Conservation (phyloP, 2,113 vertebrate genomes). For the Odontesthes bonariensis region DNA sequence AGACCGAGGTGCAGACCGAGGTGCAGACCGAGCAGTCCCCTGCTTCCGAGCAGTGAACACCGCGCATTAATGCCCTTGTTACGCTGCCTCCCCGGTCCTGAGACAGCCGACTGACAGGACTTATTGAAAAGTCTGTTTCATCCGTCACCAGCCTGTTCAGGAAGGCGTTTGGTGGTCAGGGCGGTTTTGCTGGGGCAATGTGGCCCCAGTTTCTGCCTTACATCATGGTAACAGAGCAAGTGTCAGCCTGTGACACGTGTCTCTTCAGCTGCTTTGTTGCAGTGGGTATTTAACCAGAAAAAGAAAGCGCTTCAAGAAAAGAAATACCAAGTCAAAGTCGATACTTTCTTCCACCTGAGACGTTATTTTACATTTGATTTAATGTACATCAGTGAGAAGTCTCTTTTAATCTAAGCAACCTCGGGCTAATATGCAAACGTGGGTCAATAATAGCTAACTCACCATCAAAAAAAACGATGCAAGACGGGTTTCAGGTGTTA, state of each 20-base stretch:
- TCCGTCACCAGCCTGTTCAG: neutral
- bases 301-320: neutral
- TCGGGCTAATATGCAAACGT: too few species aligned
- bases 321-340: neutral
- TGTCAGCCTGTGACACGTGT: neutral
- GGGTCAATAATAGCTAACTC: too few species aligned
- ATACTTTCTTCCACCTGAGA: too few species aligned
- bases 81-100: slow-evolving; percentile 29
- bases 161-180: neutral
- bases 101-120: slow-evolving; percentile 9
- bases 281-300: neutral
- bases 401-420: too few species aligned
- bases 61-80: slow-evolving; percentile 44
- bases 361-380: too few species aligned
- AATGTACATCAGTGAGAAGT: too few species aligned
- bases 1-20: too few species aligned
- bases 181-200: neutral
- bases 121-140: slow-evolving; percentile 28
- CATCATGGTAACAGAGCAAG: neutral
- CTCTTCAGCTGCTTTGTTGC: too few species aligned
- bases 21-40: too few species aligned
- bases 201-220: neutral
- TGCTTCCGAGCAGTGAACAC: too few species aligned
- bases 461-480: too few species aligned
- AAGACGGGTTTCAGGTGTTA: too few species aligned